These are phyloP conservation scores for Palythoa heliodiscus DNA, from an alignment of 92 coral and sea anemone species.

Conservation along the genomic window DNA sequence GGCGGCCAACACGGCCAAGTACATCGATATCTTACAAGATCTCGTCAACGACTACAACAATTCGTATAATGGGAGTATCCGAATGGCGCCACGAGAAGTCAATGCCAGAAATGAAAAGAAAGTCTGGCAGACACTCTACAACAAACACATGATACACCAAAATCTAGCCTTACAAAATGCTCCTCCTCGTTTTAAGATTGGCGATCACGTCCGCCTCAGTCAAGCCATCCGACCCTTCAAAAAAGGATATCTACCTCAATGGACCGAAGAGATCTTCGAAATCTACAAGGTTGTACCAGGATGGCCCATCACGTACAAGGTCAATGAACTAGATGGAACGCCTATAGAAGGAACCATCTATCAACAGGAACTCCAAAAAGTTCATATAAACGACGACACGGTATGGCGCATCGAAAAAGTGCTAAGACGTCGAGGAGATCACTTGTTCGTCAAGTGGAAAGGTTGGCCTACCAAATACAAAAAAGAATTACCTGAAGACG, in stretches of 20 bases:
- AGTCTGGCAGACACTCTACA: constrained; percentile 25
- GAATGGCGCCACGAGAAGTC: constrained; percentile 35
- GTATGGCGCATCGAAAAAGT: constrained; percentile 47
- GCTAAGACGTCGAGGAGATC: constrained; percentile 4
- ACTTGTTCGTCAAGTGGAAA: constrained; percentile 24
- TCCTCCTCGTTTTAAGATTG: not conserved
- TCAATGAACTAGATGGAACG: constrained; percentile 48
- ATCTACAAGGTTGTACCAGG: constrained; percentile 6
- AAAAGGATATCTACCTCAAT: constrained; percentile 28
- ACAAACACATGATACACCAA: not conserved
- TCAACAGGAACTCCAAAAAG: constrained; percentile 44
- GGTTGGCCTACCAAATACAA: constrained; percentile 16
- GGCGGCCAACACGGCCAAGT: constrained; percentile 36
- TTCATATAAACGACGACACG: constrained; percentile 30
- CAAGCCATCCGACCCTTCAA: constrained; percentile 25
- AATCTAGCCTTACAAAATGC: not conserved
- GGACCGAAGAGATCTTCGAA: constrained; percentile 43
- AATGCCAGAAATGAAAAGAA: constrained; percentile 19
- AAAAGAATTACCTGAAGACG: not conserved
- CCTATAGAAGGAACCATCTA: constrained; percentile 53
- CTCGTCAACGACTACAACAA: constrained; percentile 36
- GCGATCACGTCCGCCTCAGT: constrained; percentile 11
- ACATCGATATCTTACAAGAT: constrained; percentile 43
- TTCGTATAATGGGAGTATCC: constrained; percentile 38
- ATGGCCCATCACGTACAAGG: constrained; percentile 29